phyloP scores from a whole-genome alignment of 1,140 invertebrate genomes.

The Trichogramma pretiosum region DNA sequence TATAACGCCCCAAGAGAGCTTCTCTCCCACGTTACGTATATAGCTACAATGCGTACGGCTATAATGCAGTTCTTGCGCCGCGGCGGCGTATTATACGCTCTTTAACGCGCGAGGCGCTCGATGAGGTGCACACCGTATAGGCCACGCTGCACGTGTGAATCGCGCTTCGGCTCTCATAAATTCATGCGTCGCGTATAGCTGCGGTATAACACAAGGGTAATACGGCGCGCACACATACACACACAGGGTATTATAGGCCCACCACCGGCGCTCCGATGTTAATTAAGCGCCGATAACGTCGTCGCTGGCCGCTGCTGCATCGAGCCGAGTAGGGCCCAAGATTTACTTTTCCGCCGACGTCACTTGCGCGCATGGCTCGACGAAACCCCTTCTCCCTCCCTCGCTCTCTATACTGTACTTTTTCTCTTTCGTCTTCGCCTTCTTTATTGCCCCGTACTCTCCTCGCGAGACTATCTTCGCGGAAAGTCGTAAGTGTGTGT shows the following conservation, averaged over 20 bases:
- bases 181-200: constrained; percentile 13
- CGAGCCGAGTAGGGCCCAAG: background rate
- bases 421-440: background rate
- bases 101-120: background rate
- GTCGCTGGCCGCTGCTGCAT: background rate
- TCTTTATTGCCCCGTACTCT: background rate
- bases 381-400: background rate
- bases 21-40: too few species aligned
- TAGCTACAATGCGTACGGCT: too few species aligned
- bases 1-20: too few species aligned
- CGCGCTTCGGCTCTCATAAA: constrained; percentile 20
- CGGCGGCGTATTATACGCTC: background rate
- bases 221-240: constrained; percentile 3
- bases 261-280: constrained; percentile 14
- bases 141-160: constrained; percentile 26
- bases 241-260: background rate
- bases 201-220: too few species aligned
- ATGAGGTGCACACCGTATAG: too few species aligned
- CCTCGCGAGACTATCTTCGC: too few species aligned
- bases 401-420: background rate
- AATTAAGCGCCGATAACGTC: constrained; percentile 23
- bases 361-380: background rate
- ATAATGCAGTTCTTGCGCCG: too few species aligned
- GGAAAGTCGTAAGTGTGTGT: too few species aligned
- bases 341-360: constrained; percentile 18